Conservation (phyloP, 23 tunicate species). For the Pegea sp. region DNA sequence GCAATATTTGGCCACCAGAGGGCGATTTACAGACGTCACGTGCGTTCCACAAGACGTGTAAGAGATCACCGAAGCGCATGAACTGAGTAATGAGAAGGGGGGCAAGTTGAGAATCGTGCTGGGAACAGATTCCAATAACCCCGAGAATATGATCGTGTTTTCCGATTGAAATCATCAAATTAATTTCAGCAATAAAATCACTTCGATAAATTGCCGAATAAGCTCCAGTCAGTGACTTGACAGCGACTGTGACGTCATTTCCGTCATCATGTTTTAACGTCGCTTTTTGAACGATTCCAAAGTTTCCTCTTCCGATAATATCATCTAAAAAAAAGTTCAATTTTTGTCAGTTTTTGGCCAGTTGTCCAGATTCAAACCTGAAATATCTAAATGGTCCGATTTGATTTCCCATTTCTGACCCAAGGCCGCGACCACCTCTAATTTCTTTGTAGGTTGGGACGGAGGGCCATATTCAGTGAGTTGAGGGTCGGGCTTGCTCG, state of each 20-base stretch:
- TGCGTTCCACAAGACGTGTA: constrained; percentile 60
- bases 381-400: too few species aligned
- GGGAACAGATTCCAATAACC: constrained; percentile 43
- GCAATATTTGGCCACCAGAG: neutral
- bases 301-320: constrained; percentile 76
- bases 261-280: constrained; percentile 3
- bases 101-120: neutral
- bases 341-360: neutral
- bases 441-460: neutral
- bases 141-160: constrained; percentile 30
- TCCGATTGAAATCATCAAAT: constrained; percentile 34
- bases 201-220: constrained; percentile 6
- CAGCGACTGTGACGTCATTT: constrained; percentile 32
- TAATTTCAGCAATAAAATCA: constrained; percentile 73
- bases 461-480: neutral
- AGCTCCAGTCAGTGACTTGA: constrained; percentile 32
- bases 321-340: constrained; percentile 1
- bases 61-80: constrained; percentile 79
- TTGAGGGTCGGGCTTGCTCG: neutral
- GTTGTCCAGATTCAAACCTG: too few species aligned
- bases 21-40: constrained; percentile 16
- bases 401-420: neutral
- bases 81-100: constrained; percentile 37
- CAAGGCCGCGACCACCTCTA: neutral
- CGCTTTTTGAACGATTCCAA: constrained; percentile 85